Percentiles rank a stretch among this genome's conserved stretches.
phyloP scores from a whole-genome alignment of 2,888 invertebrate species.

The Frankliniella fusca region DNA sequence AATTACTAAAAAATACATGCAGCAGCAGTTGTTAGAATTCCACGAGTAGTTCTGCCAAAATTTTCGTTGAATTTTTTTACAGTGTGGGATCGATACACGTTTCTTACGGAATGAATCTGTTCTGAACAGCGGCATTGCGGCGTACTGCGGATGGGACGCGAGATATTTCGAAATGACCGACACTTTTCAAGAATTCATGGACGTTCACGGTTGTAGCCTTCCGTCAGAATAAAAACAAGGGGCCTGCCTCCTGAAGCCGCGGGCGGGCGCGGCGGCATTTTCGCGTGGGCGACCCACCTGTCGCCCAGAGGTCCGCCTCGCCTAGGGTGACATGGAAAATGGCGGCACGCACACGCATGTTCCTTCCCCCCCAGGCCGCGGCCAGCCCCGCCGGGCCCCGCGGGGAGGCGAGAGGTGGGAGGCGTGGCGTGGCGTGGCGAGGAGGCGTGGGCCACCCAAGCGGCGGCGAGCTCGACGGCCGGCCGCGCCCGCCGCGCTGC shows the following conservation, averaged over 20 bases:
- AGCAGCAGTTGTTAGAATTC: no score
- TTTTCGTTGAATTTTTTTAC: no score
- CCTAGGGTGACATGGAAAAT: neutral
- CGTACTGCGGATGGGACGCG: no score
- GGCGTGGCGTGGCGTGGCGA: neutral
- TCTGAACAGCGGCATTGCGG: no score
- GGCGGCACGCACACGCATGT: neutral
- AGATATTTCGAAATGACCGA: no score
- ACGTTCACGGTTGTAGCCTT: neutral
- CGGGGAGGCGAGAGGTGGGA: neutral
- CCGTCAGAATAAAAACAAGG: neutral
- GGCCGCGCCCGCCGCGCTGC: neutral
- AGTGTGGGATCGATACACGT: no score
- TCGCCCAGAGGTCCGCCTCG: neutral
- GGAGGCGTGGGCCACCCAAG: conserved; percentile 21
- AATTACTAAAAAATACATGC: no score
- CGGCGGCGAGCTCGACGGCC: neutral
- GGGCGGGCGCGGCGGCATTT: neutral
- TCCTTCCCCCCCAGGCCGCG: no score
- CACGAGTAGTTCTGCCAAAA: no score
- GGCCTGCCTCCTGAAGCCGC: neutral
- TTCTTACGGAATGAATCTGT: no score
- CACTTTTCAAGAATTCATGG: neutral
- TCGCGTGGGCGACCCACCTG: neutral
- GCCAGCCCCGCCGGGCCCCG: neutral